phyloP scores from a whole-genome alignment of 2,797 vertebrate genomes.

The Sphenopsis melanotis region DNA sequence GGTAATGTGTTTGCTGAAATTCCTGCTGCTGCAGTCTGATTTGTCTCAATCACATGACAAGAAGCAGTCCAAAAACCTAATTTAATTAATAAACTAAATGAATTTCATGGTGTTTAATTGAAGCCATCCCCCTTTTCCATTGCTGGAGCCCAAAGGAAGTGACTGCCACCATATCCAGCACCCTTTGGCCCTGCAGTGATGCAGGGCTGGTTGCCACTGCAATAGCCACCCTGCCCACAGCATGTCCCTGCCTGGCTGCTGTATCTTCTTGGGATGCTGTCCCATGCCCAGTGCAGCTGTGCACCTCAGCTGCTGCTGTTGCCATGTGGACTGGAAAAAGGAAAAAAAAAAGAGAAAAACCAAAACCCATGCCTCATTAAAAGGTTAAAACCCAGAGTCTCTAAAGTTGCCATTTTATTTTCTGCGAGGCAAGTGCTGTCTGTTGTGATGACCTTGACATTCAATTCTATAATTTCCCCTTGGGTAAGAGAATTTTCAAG shows the following conservation, averaged over 20 bases:
- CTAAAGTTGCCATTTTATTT: neutral
- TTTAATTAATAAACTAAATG: conserved; percentile 51
- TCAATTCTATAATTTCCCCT: conserved; percentile 33
- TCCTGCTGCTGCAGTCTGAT: neutral
- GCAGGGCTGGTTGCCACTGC: conserved; percentile 50
- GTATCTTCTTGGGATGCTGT: neutral
- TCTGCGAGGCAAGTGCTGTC: neutral
- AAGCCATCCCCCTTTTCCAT: conserved; percentile 33
- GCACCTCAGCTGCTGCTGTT: neutral
- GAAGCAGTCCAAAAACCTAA: conserved; percentile 12
- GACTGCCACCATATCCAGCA: neutral
- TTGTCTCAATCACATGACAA: neutral
- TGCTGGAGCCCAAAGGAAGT: conserved; percentile 36
- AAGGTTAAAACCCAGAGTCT: neutral
- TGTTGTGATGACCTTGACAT: conserved; percentile 43
- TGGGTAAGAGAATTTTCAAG: conserved; percentile 42
- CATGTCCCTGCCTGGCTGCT: fast-evolving
- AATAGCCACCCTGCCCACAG: neutral
- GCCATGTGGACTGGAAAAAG: neutral
- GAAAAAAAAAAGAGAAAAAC: neutral
- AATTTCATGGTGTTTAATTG: conserved; percentile 50
- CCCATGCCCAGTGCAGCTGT: neutral
- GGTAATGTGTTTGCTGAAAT: neutral
- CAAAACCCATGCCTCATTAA: neutral
- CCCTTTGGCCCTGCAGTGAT: neutral